Conservation (phyloP, 2,113 vertebrate genomes). For the Strix aluco region DNA sequence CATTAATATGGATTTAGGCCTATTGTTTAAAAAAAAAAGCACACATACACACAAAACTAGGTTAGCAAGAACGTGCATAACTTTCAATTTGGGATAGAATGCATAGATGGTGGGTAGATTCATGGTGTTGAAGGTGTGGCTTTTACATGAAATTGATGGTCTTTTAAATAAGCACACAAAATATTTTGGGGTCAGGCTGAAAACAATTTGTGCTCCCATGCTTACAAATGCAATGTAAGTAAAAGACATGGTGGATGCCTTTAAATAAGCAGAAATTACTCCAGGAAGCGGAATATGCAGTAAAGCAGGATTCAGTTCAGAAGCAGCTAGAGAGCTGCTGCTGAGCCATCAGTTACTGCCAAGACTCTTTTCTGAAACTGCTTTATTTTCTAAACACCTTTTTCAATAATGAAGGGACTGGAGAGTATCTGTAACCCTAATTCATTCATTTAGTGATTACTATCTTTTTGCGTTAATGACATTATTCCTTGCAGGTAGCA, state of each 20-base stretch:
- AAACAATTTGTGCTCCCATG: neutral
- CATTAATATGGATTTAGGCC: slow-evolving; percentile 76
- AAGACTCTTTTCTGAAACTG: neutral
- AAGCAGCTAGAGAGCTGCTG: neutral
- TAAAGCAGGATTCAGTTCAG: neutral
- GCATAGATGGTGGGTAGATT: neutral
- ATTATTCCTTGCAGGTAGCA: slow-evolving; percentile 37
- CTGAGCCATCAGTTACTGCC: neutral
- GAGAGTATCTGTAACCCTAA: neutral
- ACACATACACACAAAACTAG: slow-evolving; percentile 66
- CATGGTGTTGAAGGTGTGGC: neutral
- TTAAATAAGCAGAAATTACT: neutral
- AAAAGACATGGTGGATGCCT: neutral
- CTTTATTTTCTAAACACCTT: slow-evolving; percentile 19
- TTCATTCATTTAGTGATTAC: neutral
- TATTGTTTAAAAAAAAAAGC: slow-evolving; percentile 76
- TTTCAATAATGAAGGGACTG: neutral
- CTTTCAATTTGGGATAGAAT: slow-evolving; percentile 6
- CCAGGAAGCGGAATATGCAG: neutral
- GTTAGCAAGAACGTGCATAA: slow-evolving; percentile 73
- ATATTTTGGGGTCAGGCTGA: neutral
- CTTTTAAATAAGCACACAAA: neutral
- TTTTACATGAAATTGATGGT: neutral
- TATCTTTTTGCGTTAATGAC: slow-evolving; percentile 4
- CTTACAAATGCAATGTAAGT: neutral